Evolutionary conservation across 2,797 vertebrate species (phyloP).

Genomic region (Nannoperca obscura): DNA sequence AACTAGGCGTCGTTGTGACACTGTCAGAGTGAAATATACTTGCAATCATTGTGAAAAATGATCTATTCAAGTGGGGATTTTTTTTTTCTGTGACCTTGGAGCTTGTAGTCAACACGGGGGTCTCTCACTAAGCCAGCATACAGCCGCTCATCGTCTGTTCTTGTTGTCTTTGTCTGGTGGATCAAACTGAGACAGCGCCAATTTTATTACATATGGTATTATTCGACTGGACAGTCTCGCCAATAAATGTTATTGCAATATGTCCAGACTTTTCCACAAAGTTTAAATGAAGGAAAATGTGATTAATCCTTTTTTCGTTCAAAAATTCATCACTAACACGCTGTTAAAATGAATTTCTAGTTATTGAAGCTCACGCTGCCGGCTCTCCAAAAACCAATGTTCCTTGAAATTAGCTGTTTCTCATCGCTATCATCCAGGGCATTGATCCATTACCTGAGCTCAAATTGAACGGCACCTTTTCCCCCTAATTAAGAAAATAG

Average conservation of each 20-base stretch:
- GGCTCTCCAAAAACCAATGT: slow-evolving; percentile 70
- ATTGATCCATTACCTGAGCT: slow-evolving; percentile 71
- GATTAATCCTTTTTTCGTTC: slow-evolving; percentile 35
- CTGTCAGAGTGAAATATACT: neutral
- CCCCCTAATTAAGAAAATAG: slow-evolving; percentile 71
- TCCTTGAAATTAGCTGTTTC: slow-evolving; percentile 77
- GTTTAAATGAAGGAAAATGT: slow-evolving; percentile 19
- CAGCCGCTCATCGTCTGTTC: neutral
- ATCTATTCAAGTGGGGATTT: neutral
- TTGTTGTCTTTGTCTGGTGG: neutral
- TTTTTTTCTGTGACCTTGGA: neutral
- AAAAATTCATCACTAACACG: slow-evolving; percentile 43
- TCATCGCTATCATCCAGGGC: slow-evolving; percentile 60
- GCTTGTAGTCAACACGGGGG: neutral
- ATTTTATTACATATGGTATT: slow-evolving; percentile 4
- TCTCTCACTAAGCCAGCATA: neutral
- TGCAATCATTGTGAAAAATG: neutral
- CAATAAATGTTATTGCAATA: neutral
- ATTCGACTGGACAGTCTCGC: neutral
- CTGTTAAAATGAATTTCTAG: slow-evolving; percentile 59
- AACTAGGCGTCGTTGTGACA: neutral
- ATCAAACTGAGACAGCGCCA: neutral
- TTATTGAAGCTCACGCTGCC: slow-evolving; percentile 56
- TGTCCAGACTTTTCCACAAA: slow-evolving; percentile 19
- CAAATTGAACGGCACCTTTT: slow-evolving; percentile 66